Conservation (phyloP, 2,797 vertebrate species). For the Parambassis ranga region DNA sequence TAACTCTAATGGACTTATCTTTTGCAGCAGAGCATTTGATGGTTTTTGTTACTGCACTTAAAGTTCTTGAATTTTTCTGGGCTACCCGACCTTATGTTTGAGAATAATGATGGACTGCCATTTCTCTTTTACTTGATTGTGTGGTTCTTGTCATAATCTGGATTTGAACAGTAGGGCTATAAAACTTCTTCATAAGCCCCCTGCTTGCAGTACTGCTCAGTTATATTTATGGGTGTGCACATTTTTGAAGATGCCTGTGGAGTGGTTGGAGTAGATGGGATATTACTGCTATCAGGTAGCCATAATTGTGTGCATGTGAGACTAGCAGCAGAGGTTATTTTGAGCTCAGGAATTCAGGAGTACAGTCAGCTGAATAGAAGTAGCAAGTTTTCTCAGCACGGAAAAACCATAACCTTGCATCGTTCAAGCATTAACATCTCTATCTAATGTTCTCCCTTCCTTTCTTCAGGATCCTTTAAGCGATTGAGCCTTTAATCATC, state of each 20-base stretch:
- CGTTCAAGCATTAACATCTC: conserved; percentile 42
- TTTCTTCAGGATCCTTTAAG: conserved; percentile 38
- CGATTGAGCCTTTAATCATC: conserved; percentile 55
- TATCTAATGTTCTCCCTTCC: conserved; percentile 31
- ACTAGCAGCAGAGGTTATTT: conserved; percentile 23
- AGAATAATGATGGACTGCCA: too few species aligned
- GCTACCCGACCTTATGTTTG: too few species aligned
- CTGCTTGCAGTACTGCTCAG: not conserved
- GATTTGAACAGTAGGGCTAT: too few species aligned
- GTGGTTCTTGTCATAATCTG: too few species aligned
- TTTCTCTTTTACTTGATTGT: too few species aligned
- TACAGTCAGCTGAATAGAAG: conserved; percentile 22
- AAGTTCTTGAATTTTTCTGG: too few species aligned
- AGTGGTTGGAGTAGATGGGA: not conserved
- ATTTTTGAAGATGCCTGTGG: conserved; percentile 13
- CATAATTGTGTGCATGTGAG: conserved; percentile 9
- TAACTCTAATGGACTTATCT: too few species aligned
- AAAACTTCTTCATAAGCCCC: not conserved
- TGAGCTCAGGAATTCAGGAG: conserved; percentile 20
- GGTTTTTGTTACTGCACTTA: too few species aligned
- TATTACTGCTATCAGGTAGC: not conserved
- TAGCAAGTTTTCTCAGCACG: conserved; percentile 48
- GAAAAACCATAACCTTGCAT: conserved; percentile 54
- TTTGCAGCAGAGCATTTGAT: too few species aligned
- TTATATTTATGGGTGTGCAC: not conserved